Evolutionary conservation across 2,888 invertebrate genomes (phyloP).

Genomic region (Hypselothyrea guttata): DNA sequence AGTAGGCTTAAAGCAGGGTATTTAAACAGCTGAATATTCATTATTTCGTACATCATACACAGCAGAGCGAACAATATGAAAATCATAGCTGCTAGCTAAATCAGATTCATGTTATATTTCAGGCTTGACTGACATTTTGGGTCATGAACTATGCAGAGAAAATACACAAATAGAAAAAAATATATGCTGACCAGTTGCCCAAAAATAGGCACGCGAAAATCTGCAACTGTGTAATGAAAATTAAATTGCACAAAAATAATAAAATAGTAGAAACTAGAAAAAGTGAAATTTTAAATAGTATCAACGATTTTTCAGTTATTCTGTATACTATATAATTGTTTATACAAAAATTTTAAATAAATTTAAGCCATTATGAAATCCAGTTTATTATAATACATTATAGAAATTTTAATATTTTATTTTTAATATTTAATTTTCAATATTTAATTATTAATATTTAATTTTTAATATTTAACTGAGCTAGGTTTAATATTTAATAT

Average conservation of each 20-base stretch:
- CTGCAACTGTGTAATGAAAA: constrained; percentile 6
- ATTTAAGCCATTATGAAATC: too few species aligned
- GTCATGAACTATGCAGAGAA: constrained; percentile 46
- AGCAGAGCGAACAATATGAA: constrained; percentile 2
- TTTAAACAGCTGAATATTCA: not conserved
- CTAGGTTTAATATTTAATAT: too few species aligned
- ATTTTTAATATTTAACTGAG: too few species aligned
- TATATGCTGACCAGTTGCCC: constrained; percentile 22
- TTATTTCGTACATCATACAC: too few species aligned
- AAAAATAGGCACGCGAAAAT: constrained; percentile 5
- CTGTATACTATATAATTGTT: too few species aligned
- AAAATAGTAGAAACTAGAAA: not conserved
- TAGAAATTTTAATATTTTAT: too few species aligned
- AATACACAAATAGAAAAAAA: constrained; percentile 18
- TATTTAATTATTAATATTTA: too few species aligned
- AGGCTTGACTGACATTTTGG: constrained; percentile 61
- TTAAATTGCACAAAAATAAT: not conserved
- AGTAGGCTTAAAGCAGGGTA: not conserved
- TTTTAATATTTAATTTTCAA: too few species aligned
- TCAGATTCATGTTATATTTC: constrained; percentile 48
- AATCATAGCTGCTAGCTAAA: constrained; percentile 35
- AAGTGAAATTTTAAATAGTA: too few species aligned
- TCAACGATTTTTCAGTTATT: too few species aligned
- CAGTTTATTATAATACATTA: too few species aligned
- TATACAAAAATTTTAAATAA: too few species aligned